Conservation (phyloP, 1,140 invertebrate species). For the Anadara kagoshimensis region DNA sequence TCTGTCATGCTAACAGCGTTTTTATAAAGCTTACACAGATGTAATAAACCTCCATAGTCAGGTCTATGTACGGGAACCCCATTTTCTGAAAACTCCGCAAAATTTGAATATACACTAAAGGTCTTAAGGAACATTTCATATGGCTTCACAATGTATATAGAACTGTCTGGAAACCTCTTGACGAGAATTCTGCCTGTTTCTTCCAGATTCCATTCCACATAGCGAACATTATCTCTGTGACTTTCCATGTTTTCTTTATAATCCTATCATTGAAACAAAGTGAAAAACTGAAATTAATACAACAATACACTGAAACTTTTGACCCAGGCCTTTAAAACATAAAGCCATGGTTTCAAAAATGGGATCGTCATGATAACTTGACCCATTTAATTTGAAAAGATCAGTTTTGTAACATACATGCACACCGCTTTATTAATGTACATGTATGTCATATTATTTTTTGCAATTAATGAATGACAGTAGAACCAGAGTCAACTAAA, state of each 20-base stretch:
- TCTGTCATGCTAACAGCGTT: conserved; percentile 27
- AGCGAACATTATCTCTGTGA: conserved; percentile 83
- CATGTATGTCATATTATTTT: too few species aligned
- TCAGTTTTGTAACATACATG: too few species aligned
- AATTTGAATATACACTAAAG: conserved; percentile 91
- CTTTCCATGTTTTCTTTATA: conserved; percentile 85
- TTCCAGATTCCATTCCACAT: conserved; percentile 86
- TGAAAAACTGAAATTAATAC: conserved; percentile 11
- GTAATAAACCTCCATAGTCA: conserved; percentile 72
- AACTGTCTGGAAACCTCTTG: conserved; percentile 80
- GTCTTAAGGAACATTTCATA: conserved; percentile 86
- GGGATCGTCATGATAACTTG: too few species aligned
- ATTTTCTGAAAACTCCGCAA: conserved; percentile 83
- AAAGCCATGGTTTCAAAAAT: too few species aligned
- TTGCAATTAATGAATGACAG: too few species aligned
- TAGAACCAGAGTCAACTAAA: too few species aligned
- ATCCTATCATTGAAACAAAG: conserved; percentile 78
- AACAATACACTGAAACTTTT: too few species aligned
- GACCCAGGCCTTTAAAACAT: too few species aligned
- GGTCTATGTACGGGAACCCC: conserved; percentile 77
- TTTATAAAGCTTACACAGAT: conserved; percentile 75
- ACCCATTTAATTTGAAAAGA: too few species aligned
- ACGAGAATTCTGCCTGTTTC: conserved; percentile 81
- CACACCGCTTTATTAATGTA: too few species aligned
- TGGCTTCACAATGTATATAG: conserved; percentile 85